Evolutionary conservation across 2,888 invertebrate genomes (phyloP).

Genomic region (Euzophera pinguis): DNA sequence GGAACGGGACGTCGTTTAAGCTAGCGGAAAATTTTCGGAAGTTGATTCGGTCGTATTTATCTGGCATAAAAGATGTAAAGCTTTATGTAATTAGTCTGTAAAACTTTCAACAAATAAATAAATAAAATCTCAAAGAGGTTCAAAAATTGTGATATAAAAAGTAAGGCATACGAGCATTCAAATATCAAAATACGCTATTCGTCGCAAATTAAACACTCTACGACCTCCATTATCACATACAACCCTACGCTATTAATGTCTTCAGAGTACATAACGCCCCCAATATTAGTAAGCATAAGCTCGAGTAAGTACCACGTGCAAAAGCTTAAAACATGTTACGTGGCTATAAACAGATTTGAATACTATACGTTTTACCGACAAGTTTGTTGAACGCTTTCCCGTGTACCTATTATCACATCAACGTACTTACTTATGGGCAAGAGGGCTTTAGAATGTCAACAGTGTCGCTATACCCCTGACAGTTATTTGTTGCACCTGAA

Average conservation of each 20-base stretch:
- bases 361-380: conserved; percentile 42
- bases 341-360: conserved; percentile 60
- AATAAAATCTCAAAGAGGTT: too few relatives aligned
- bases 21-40: too few relatives aligned
- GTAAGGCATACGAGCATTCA: too few relatives aligned
- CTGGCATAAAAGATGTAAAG: too few relatives aligned
- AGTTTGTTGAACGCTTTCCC: conserved; percentile 69
- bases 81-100: too few relatives aligned
- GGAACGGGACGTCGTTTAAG: too few relatives aligned
- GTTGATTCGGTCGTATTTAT: too few relatives aligned
- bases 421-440: conserved; percentile 33
- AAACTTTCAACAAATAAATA: too few relatives aligned
- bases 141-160: too few relatives aligned
- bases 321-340: conserved; percentile 52
- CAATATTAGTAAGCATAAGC: not conserved
- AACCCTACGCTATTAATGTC: not conserved
- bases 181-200: not conserved
- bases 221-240: conserved; percentile 1
- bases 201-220: not conserved
- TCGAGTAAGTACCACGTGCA: conserved; percentile 34
- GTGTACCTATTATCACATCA: conserved; percentile 69
- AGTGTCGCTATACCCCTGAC: conserved; percentile 15
- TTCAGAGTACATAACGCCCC: not conserved
- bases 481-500: conserved; percentile 18
- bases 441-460: conserved; percentile 23